Conservation (phyloP, 2,797 vertebrate genomes). For the Steatocranus sp. region DNA sequence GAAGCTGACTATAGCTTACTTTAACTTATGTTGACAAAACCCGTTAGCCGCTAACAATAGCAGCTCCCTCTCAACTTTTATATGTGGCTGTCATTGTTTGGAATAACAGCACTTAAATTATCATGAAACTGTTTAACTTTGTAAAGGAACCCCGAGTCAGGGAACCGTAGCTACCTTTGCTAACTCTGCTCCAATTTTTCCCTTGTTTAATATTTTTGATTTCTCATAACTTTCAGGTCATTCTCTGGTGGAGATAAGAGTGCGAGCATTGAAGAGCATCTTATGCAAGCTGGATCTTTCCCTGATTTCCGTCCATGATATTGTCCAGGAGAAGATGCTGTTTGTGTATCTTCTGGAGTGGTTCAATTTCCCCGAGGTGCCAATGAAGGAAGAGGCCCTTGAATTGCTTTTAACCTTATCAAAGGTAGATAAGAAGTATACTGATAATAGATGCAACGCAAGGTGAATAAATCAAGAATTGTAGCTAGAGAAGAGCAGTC, state of each 20-base stretch:
- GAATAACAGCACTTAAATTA: not conserved
- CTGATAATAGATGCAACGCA: not conserved
- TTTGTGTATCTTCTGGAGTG: constrained; percentile 86
- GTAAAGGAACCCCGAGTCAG: not conserved
- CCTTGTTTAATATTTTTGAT: not conserved
- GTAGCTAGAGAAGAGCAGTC: not conserved
- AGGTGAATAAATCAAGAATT: not conserved
- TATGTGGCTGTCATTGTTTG: not conserved
- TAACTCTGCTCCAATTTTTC: not conserved
- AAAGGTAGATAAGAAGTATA: constrained; percentile 75
- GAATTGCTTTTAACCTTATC: constrained; percentile 79
- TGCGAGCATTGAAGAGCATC: constrained; percentile 84
- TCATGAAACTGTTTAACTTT: not conserved
- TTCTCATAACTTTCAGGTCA: constrained; percentile 75
- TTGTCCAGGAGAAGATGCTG: constrained; percentile 84
- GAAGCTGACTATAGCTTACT: not conserved
- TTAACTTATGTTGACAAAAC: not conserved
- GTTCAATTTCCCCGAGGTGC: constrained; percentile 91
- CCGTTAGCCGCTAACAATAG: not conserved
- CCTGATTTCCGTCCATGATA: constrained; percentile 79
- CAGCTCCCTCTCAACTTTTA: not conserved
- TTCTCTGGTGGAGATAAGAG: constrained; percentile 88
- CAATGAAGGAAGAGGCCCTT: constrained; percentile 85
- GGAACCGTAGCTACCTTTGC: not conserved
- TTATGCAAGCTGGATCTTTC: constrained; percentile 85